These are phyloP conservation scores for Enteromius unitaeniatus DNA, from an alignment of 2,797 vertebrate genomes.

Conservation along the genomic window DNA sequence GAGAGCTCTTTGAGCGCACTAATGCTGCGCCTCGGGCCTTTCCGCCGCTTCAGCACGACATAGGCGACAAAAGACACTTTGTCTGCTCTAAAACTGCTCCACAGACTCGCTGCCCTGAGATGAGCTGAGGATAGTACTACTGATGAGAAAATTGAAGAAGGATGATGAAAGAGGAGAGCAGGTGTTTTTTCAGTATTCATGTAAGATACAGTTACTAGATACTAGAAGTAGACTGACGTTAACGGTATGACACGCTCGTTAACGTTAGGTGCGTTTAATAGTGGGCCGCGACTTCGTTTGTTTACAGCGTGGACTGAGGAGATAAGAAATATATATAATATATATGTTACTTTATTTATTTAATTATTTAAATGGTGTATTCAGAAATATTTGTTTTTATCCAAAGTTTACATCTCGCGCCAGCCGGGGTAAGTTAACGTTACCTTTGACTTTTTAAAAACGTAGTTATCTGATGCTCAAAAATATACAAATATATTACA, in stretches of 20 bases:
- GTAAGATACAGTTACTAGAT: neutral
- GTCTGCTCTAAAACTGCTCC: slow-evolving; percentile 54
- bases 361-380: neutral
- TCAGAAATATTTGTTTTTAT: neutral
- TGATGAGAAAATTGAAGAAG: slow-evolving; percentile 48
- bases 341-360: neutral
- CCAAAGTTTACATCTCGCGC: neutral
- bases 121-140: slow-evolving; percentile 46
- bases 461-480: neutral
- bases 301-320: neutral
- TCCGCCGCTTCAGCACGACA: slow-evolving; percentile 49
- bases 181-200: slow-evolving; percentile 26
- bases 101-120: slow-evolving; percentile 50
- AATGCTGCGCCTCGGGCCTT: slow-evolving; percentile 56
- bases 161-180: slow-evolving; percentile 24
- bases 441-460: neutral
- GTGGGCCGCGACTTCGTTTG: neutral
- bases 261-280: too few species aligned
- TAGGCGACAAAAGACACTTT: slow-evolving; percentile 61
- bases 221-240: neutral
- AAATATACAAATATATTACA: neutral
- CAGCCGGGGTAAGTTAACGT: neutral
- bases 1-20: slow-evolving; percentile 56
- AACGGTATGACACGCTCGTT: neutral
- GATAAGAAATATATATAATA: neutral